Evolutionary conservation across 2,113 vertebrate species (phyloP), one percentile per base, ranked within the genome.

Genomic region (Leucosticte australis): DNA sequence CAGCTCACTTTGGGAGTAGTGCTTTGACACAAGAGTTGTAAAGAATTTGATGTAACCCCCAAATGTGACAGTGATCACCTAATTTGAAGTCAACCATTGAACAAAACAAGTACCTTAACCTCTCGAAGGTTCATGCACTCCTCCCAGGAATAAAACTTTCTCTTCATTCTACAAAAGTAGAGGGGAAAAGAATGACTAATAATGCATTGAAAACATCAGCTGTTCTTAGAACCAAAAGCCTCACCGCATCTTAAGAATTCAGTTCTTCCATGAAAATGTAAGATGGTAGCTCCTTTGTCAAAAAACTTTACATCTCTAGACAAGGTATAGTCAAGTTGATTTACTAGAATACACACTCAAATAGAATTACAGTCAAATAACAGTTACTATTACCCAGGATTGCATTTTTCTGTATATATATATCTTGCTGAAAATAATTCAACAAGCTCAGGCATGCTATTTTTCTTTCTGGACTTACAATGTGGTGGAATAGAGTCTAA

Each of bases 91-190:
- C 42, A 91, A 73, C 5, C 15, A 50, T 1, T 65, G 41, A 91
- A 92, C 41, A 59, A 83, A 80, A 92, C 50, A 95, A 95, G 93
- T 98, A 99, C 99, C 98, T 99, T 99, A 96, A 99, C 98, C 92
- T 99, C 99, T 92, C 99, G 98, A 92, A 99, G 99, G 96, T 99
- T 99, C 98, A 99, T 99, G 92, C 99, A 99, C 97, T 99, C 99
- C 87, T 99, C 99, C 99, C 99, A 99, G 57, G 99, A 99, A 97
- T 99, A 99, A 97, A 99, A 99, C 92, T 99, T 99, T 57, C 98
- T 99, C 98, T 99, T 99, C 99, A 99, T 99, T 97, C 99, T 99
- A 62, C 33, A 78, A 78, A 20, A 95, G 76, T 42, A 95, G 50
- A 97, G 67, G 17, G 46, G 9, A 59, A 89, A 85, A 83, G 49